Conservation (phyloP, 1,140 invertebrate species). For the Meloidogyne exigua region DNA sequence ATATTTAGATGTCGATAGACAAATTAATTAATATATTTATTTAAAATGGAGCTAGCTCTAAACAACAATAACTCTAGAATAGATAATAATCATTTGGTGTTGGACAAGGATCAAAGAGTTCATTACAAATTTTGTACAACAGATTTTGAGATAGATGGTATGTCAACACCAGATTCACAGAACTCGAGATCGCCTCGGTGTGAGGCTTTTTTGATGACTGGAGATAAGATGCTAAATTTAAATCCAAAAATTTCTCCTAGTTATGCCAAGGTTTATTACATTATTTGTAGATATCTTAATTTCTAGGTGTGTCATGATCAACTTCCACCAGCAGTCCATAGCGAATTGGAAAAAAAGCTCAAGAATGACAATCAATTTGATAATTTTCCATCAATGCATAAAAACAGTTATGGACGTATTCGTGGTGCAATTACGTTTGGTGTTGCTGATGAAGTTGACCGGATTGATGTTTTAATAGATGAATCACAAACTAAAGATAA, state of each 20-base stretch:
- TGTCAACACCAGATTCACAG: not conserved
- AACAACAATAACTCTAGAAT: not conserved
- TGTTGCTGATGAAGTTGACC: not conserved
- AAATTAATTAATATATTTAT: not conserved
- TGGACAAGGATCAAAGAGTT: not conserved
- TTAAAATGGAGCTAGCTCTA: not conserved
- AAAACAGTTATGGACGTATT: slow-evolving; percentile 22
- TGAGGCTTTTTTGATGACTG: slow-evolving; percentile 95
- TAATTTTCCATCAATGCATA: slow-evolving; percentile 48
- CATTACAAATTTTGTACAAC: not conserved
- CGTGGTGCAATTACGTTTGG: not conserved
- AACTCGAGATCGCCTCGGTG: slow-evolving; percentile 67
- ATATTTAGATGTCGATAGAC: not conserved
- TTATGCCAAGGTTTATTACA: slow-evolving; percentile 59
- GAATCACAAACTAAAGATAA: not conserved
- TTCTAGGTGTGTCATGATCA: slow-evolving; percentile 50
- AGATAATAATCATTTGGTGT: not conserved
- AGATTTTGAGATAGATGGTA: not conserved
- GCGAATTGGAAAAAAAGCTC: slow-evolving; percentile 27
- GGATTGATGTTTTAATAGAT: not conserved
- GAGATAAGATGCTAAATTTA: slow-evolving; percentile 85
- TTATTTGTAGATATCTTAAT: too few species aligned
- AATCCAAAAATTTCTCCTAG: slow-evolving; percentile 69
- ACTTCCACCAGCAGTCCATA: slow-evolving; percentile 50
- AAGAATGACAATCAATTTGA: slow-evolving; percentile 35